These are phyloP conservation scores for Chelonus formosanus DNA, from an alignment of 2,888 invertebrate species.

Conservation along the genomic window DNA sequence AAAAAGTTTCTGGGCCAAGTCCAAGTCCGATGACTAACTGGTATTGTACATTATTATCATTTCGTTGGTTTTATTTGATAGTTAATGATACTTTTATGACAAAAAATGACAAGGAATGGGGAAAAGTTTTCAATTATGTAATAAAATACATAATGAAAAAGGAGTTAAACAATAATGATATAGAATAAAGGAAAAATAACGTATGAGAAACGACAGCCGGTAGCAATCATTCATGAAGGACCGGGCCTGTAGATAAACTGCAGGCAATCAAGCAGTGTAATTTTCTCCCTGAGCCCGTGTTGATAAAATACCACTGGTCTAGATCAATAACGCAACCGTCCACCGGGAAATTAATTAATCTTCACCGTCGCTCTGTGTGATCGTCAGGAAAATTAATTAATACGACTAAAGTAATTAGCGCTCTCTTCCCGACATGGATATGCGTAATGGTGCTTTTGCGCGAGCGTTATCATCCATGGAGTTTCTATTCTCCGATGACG, in stretches of 20 bases:
- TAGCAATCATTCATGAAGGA: constrained; percentile 39
- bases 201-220: constrained; percentile 29
- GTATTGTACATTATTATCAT: neutral
- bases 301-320: constrained; percentile 40
- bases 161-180: neutral
- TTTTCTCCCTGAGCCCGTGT: constrained; percentile 38
- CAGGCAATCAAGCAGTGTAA: constrained; percentile 40
- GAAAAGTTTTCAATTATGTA: neutral
- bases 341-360: constrained; percentile 50
- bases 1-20: constrained; percentile 21
- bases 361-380: constrained; percentile 38
- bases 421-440: constrained; percentile 26
- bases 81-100: too few species aligned
- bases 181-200: constrained; percentile 3
- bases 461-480: constrained; percentile 7
- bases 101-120: too few species aligned
- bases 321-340: constrained; percentile 43
- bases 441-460: constrained; percentile 34
- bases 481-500: constrained; percentile 21
- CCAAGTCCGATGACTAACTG: constrained; percentile 17
- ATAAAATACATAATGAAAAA: neutral
- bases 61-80: neutral
- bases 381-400: constrained; percentile 51
- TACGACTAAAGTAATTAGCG: constrained; percentile 46
- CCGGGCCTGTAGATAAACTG: constrained; percentile 35